phyloP scores from a whole-genome alignment of 2,888 invertebrate species.

The Crepidodera aurea region DNA sequence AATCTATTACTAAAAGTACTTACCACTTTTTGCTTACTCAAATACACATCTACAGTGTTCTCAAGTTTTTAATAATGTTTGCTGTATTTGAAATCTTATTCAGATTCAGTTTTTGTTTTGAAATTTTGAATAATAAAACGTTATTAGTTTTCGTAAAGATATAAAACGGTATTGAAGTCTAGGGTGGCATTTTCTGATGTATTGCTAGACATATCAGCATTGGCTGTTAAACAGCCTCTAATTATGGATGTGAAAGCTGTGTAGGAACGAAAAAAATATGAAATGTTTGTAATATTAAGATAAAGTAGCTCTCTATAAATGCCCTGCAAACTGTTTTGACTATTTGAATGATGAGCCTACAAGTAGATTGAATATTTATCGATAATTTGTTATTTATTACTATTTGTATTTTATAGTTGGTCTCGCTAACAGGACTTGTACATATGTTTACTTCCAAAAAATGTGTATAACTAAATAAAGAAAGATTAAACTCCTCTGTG shows the following conservation, averaged over 20 bases:
- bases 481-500: conserved; percentile 58
- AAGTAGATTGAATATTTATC: conserved; percentile 53
- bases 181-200: conserved; percentile 44
- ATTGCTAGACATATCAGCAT: conserved; percentile 51
- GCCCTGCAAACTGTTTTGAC: conserved; percentile 35
- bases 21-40: neutral
- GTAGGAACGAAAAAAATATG: conserved; percentile 36
- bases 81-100: neutral
- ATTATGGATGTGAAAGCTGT: conserved; percentile 40
- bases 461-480: conserved; percentile 60
- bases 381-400: conserved; percentile 59
- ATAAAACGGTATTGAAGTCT: conserved; percentile 46
- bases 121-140: neutral
- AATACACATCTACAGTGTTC: neutral
- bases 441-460: conserved; percentile 58
- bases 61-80: neutral
- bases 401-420: conserved; percentile 60
- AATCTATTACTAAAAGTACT: too few species aligned
- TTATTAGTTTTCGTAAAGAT: conserved; percentile 27
- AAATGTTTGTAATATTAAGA: conserved; percentile 36
- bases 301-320: conserved; percentile 55
- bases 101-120: neutral
- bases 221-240: conserved; percentile 49
- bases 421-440: conserved; percentile 61
- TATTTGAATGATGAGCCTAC: conserved; percentile 47